Evolutionary conservation across 2,113 vertebrate genomes (phyloP), one percentile per base, ranked within the genome.

Genomic region (Notiomystis cincta): DNA sequence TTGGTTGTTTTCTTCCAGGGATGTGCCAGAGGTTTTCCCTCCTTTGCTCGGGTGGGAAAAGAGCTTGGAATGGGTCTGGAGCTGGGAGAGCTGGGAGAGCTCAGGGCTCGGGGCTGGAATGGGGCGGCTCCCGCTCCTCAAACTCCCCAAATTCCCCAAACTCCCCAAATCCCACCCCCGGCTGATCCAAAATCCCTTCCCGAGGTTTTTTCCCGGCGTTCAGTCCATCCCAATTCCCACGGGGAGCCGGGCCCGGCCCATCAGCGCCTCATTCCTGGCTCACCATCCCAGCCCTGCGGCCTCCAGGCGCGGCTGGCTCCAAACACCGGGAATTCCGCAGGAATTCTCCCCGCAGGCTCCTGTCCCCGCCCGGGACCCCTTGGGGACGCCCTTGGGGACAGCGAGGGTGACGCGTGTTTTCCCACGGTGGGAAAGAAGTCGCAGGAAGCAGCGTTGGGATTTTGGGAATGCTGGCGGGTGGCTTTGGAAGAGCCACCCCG

Each of bases 321-420:
- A 17, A 30, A 4, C 28, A 7, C 54, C 65, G 21, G 79, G 54
- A n/a, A 60, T 28, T 23, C 30, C 2, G 35, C 53, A 15, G 37
- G n/a, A n/a, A n/a, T n/a, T n/a, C n/a, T n/a, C 17, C 30, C 80
- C 17, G 48, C 19, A 30, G 20, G 15, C 2, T 12, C 67, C 7
- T 2, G 2, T 18, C 9, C 14, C 9, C 21, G 5, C 8, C 10
- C 18, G 6, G 22, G 18, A 17, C 22, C 2, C 21, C 8, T 3
- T 1, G 44, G 44, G 40, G 38, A n/a, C 45, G n/a, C n/a, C n/a
- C n/a, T n/a, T n/a, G n/a, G n/a, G n/a, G n/a, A n/a, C n/a, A 15
- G 8, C 16, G 24, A 15, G 21, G 44, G 27, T 65, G 62, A 11
- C 30, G 4, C 38, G 13, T 15, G 40, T 17, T 44, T 8, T n/a